Base-by-base conservation (phyloP, 2,888 invertebrate genomes). In the Cecidostiba fungosa region DNA sequence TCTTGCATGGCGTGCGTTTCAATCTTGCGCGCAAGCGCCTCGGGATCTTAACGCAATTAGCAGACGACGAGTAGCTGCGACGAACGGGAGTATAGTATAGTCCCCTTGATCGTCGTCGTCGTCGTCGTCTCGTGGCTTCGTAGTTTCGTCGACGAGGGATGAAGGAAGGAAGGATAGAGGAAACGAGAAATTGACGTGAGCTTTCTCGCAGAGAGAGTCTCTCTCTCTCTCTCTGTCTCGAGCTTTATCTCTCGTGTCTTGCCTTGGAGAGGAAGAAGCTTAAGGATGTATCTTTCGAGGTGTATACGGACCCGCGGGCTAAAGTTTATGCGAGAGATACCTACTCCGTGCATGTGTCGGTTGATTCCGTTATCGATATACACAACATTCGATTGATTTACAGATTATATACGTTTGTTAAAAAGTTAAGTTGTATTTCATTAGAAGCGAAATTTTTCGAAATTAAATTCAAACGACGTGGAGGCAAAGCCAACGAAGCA, bases 31-130 rank as follows among this genome's bases (percentile, higher is more conserved):
- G 59, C 32, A 43, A 70, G 59, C 50, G 79, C 82, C 78, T 85
- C 77, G 50, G 54, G 78, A 82, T 79, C 76, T 85, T 76, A 82
- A 79, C 76, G 74, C 82, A 85, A 79, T 85, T 85, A 77, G 70
- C 76, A 29, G 70, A 66, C 50, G 39, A 36, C 50, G 19, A 12
- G n/a, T 5, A 8, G 19, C n/a, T 12, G 70, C 16, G 72, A 26
- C 43, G 43, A 43, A 10, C 43, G 12, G n/a, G n/a, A 39, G 39
- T 39, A 39, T 39, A 12, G 43, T 43, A 10, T 43, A 72, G 72
- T 70, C 54, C 39, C 70, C 74, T 66, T 76, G 66, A 66, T 72
- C 72, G 39, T 39, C 72, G 36, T 29, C 62, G 62, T 1, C 23
- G n/a, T n/a, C 29, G 23, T n/a, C 23, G 23, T n/a, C 19, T 19